phyloP scores from a whole-genome alignment of 2,797 vertebrate species.

The Anguilla marmorata region DNA sequence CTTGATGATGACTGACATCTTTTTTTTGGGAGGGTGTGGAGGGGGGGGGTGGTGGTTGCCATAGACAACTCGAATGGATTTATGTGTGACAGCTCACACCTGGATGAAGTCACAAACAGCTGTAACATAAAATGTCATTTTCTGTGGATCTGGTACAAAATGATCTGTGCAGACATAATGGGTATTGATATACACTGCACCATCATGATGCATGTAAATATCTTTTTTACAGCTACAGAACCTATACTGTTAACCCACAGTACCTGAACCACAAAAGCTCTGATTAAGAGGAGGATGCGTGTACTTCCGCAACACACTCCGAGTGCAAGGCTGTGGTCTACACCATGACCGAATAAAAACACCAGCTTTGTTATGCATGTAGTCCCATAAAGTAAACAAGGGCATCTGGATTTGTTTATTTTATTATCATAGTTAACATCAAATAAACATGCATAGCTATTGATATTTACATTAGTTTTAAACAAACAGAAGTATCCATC shows the following conservation, averaged over 20 bases:
- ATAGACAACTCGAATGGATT: not conserved
- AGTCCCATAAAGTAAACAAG: conserved; percentile 4
- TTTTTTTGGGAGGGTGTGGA: too few relatives aligned
- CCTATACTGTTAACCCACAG: not conserved
- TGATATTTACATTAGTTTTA: conserved; percentile 66
- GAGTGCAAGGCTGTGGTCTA: not conserved
- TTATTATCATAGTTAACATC: conserved; percentile 70
- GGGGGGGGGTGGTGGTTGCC: not conserved
- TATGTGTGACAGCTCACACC: not conserved
- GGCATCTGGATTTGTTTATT: conserved; percentile 52
- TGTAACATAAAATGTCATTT: not conserved
- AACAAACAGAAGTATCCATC: conserved; percentile 55
- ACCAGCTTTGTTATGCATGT: not conserved
- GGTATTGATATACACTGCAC: not conserved
- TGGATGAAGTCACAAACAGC: not conserved
- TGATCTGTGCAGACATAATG: not conserved
- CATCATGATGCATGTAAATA: not conserved
- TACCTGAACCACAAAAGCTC: not conserved
- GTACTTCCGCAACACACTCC: not conserved
- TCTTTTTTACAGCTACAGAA: not conserved
- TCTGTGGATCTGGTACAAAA: not conserved
- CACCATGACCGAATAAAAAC: not conserved
- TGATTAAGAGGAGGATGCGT: not conserved
- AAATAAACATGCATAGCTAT: conserved; percentile 73
- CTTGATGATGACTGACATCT: too few relatives aligned